Conservation (phyloP, 2,888 invertebrate genomes). For the Drosophila setosimentum region DNA sequence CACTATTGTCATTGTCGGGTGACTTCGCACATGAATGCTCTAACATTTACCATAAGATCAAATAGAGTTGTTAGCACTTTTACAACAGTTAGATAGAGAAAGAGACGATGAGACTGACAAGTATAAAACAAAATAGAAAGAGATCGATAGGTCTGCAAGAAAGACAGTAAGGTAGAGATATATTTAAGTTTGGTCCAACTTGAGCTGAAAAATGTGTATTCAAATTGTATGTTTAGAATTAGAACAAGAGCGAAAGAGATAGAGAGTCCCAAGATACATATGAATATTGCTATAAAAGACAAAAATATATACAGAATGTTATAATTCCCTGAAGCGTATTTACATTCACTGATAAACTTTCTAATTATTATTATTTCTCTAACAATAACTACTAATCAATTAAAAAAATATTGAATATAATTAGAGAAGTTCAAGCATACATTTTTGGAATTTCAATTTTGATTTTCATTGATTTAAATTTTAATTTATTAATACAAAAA, state of each 20-base stretch:
- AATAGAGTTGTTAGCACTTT: background rate
- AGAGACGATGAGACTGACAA: background rate
- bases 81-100: background rate
- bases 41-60: constrained; percentile 15
- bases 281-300: background rate
- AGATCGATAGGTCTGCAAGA: background rate
- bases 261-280: background rate
- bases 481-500: background rate
- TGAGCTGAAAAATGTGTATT: background rate
- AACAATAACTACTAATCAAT: too few species aligned
- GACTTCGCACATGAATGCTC: constrained; percentile 15
- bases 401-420: background rate
- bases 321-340: background rate
- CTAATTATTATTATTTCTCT: too few species aligned
- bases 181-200: background rate
- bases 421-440: background rate
- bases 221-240: background rate
- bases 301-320: background rate
- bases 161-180: background rate
- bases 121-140: background rate
- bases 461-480: background rate
- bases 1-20: constrained; percentile 21
- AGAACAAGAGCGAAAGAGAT: too few species aligned
- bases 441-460: background rate
- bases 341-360: background rate